Evolutionary conservation across 2,888 invertebrate species (phyloP).

Genomic region (Dorcus hopei): DNA sequence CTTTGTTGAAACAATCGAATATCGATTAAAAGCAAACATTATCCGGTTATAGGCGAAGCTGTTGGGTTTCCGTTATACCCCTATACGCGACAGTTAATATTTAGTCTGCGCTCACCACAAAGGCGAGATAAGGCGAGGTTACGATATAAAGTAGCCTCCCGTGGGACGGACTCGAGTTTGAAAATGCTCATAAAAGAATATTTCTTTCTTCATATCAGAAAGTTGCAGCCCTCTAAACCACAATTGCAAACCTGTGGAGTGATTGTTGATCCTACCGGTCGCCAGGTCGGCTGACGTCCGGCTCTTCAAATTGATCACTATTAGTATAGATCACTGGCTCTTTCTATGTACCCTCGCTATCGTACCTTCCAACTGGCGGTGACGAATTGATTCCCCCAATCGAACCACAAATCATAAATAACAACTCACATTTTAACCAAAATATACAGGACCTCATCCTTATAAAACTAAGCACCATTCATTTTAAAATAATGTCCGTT

Average conservation of each 20-base stretch:
- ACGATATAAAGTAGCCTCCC: conserved; percentile 11
- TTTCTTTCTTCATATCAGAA: conserved; percentile 43
- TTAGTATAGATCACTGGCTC: conserved; percentile 1
- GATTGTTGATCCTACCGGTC: conserved; percentile 35
- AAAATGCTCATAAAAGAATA: conserved; percentile 43
- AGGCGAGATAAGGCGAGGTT: conserved; percentile 20
- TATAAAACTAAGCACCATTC: no score
- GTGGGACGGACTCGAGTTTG: conserved; percentile 19
- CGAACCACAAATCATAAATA: conserved; percentile 3
- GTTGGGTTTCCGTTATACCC: conserved; percentile 17
- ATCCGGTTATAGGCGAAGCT: conserved; percentile 12
- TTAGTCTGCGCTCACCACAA: conserved; percentile 22
- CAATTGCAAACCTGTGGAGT: conserved; percentile 39
- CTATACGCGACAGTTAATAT: conserved; percentile 21
- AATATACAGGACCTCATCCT: no score
- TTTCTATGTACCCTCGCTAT: background rate
- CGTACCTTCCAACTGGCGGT: background rate
- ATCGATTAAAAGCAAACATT: conserved; percentile 28
- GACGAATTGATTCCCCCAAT: conserved; percentile 1
- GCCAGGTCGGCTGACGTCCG: conserved; percentile 28
- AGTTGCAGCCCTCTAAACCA: conserved; percentile 39
- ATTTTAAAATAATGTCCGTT: no score
- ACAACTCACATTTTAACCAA: background rate
- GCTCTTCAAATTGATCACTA: conserved; percentile 32
- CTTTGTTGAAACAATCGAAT: conserved; percentile 25